phyloP scores from a whole-genome alignment of 2,797 vertebrate species.

The Alca torda region DNA sequence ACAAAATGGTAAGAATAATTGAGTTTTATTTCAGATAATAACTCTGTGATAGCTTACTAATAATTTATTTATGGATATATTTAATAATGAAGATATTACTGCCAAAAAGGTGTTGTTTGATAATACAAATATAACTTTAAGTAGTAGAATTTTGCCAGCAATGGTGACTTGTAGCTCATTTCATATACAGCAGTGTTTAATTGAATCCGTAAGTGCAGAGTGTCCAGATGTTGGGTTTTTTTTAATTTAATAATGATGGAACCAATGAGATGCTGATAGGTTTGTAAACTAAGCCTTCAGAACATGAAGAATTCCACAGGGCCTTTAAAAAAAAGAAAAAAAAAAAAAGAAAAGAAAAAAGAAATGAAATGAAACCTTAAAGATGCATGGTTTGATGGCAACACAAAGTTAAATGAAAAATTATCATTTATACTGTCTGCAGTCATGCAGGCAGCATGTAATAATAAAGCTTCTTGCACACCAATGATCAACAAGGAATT shows the following conservation, averaged over 20 bases:
- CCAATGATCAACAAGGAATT: not conserved
- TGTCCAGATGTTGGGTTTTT: conserved; percentile 59
- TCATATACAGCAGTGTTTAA: conserved; percentile 60
- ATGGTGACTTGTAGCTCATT: conserved; percentile 38
- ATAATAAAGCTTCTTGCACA: not conserved
- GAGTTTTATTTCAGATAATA: conserved; percentile 64
- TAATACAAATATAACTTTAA: conserved; percentile 4
- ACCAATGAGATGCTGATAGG: conserved; percentile 76
- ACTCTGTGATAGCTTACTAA: conserved; percentile 30
- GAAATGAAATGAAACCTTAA: conserved; percentile 65
- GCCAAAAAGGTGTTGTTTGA: not conserved
- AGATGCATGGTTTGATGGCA: conserved; percentile 38
- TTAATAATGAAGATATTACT: not conserved
- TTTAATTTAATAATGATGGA: conserved; percentile 75
- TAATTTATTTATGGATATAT: conserved; percentile 39
- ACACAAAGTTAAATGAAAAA: conserved; percentile 30
- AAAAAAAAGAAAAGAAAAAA: conserved; percentile 1
- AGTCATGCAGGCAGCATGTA: not conserved
- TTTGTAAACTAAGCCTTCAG: conserved; percentile 81
- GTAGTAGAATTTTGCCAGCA: conserved; percentile 4
- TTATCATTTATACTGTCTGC: not conserved
- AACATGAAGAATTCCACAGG: conserved; percentile 80
- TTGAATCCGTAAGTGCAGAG: conserved; percentile 61
- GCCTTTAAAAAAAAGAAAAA: conserved; percentile 74
- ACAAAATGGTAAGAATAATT: conserved; percentile 34